Conservation (phyloP, 2,113 vertebrate species). For the Oreamnos americanus region DNA sequence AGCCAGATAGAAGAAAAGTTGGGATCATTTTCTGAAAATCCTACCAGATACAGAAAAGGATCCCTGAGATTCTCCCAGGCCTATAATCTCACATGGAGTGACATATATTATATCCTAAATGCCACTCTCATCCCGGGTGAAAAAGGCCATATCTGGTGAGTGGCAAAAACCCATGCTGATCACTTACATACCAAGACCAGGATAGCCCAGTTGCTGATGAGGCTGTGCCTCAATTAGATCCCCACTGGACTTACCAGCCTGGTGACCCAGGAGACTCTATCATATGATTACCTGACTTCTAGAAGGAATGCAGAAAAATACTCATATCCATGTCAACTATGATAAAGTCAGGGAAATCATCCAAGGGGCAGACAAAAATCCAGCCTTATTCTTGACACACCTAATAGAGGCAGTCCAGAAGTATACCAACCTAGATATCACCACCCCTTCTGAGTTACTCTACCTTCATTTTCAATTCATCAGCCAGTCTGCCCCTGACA, state of each 20-base stretch:
- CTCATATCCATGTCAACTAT: not conserved
- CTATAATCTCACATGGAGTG: not conserved
- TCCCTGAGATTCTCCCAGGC: not conserved
- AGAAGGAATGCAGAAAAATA: not conserved
- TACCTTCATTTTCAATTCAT: not conserved
- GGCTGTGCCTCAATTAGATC: not conserved
- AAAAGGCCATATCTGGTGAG: not conserved
- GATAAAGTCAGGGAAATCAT: not conserved
- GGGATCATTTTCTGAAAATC: not conserved
- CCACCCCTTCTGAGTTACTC: not conserved
- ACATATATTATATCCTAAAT: not conserved
- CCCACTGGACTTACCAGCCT: not conserved
- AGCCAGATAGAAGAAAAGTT: not conserved
- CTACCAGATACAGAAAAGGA: not conserved
- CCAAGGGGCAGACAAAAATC: not conserved
- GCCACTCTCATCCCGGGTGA: not conserved
- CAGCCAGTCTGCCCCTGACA: not conserved
- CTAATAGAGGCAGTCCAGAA: not conserved
- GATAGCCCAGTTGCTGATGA: not conserved
- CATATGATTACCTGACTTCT: not conserved
- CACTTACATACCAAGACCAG: not conserved
- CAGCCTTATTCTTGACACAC: not conserved
- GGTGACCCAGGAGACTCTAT: not conserved
- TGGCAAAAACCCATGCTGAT: rapidly evolving
- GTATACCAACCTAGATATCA: not conserved